phyloP scores from a whole-genome alignment of 1,140 invertebrate species.

The Gryllus bimaculatus region DNA sequence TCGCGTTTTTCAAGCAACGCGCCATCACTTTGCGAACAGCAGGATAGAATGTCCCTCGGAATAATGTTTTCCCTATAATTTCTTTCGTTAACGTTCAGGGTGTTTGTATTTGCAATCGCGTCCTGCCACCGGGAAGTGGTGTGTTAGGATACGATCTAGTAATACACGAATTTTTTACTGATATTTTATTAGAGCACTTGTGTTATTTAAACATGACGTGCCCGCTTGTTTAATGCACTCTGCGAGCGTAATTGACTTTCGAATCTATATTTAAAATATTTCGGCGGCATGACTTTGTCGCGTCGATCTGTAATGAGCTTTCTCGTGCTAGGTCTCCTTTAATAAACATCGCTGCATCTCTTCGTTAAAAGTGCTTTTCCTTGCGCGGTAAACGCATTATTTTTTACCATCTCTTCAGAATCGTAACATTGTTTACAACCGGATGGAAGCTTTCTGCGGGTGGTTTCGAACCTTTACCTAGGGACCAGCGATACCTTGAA shows the following conservation, averaged over 20 bases:
- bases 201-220: not conserved
- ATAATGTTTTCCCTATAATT: no score
- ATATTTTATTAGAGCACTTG: not conserved
- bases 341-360: not conserved
- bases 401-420: not conserved
- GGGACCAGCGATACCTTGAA: no score
- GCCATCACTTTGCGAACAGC: no score
- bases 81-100: no score
- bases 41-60: no score
- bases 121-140: no score
- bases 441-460: not conserved
- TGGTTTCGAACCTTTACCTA: not conserved
- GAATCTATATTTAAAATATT: not conserved
- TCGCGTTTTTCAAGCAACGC: no score
- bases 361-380: not conserved
- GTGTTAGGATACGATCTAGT: no score
- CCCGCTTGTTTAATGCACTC: not conserved
- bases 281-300: not conserved
- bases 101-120: no score
- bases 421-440: not conserved
- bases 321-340: not conserved
- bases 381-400: not conserved
- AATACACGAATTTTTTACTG: no score
- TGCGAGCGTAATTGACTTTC: not conserved
- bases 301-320: not conserved